Conservation (phyloP, 2,888 invertebrate genomes). For the Lasioglossum lativentre region DNA sequence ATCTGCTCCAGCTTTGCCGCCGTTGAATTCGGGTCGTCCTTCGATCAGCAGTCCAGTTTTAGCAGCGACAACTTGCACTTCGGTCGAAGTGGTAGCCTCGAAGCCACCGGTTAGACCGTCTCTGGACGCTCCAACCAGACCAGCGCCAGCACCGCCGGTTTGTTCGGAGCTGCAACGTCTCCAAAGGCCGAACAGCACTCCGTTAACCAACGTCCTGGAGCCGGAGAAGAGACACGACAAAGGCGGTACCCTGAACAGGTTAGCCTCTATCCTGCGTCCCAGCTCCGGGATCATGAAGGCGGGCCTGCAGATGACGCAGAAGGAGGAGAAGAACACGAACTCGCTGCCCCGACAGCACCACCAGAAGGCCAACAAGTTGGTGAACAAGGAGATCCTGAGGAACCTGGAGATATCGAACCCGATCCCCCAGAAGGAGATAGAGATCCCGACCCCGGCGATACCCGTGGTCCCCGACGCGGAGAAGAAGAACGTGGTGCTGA, state of each 20-base stretch:
- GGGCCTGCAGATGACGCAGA: slow-evolving; percentile 86
- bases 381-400: slow-evolving; percentile 90
- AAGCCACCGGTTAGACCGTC: slow-evolving; percentile 85
- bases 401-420: slow-evolving; percentile 94
- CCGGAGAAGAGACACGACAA: slow-evolving; percentile 84
- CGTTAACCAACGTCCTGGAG: slow-evolving; percentile 72
- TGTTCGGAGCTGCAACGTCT: slow-evolving; percentile 76
- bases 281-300: slow-evolving; percentile 86
- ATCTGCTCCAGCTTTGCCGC: slow-evolving; percentile 87
- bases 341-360: slow-evolving; percentile 87
- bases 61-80: slow-evolving; percentile 92
- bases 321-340: slow-evolving; percentile 86
- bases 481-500: slow-evolving; percentile 88
- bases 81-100: slow-evolving; percentile 90
- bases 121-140: slow-evolving; percentile 87
- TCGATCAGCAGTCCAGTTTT: slow-evolving; percentile 93
- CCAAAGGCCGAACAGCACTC: slow-evolving; percentile 77
- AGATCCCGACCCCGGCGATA: slow-evolving; percentile 87
- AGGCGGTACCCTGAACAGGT: slow-evolving; percentile 88
- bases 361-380: slow-evolving; percentile 88
- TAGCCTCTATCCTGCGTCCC: slow-evolving; percentile 89
- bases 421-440: slow-evolving; percentile 90
- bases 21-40: slow-evolving; percentile 89
- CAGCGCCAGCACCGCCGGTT: slow-evolving; percentile 86
- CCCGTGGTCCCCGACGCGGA: slow-evolving; percentile 86